Base-by-base conservation (phyloP, 1,140 invertebrate genomes). In the Calephelis virginiensis region DNA sequence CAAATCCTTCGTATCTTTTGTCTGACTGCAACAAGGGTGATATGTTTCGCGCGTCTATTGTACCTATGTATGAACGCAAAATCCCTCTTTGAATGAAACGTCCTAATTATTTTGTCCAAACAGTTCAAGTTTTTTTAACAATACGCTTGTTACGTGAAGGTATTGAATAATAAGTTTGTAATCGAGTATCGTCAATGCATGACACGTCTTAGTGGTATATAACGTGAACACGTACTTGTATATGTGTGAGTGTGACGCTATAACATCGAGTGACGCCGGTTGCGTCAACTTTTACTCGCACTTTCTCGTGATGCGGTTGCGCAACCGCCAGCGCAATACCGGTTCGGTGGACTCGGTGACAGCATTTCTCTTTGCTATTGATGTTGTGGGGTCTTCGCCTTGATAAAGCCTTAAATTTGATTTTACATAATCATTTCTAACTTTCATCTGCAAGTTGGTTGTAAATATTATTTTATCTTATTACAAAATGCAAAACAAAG, bases 271-370 rank as follows among this genome's bases (percentile, higher is more conserved):
- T 84, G 86, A 85, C 85, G 82, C 77, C 71, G 66, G 82, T 91
- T 89, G 86, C 86, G 85, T 91, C 88, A 89, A 91, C 88, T 91
- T 89, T 91, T 89, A 91, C 88, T 89, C 82, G 85, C 86, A 89
- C 88, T 90, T 90, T 90, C 88, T 85, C 88, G 83, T 68, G 66
- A 64, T 77, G 78, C 82, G 75, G 84, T 89, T 89, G 85, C 88
- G 85, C 86, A 89, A 89, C 83, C 75, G 69, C 66, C 68, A 66
- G 71, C 78, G 81, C 86, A 83, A 86, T 85, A 85, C 88, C 87
- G 82, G 85, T 87, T 87, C 81, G 83, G 68, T 81, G 76, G 74
- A 77, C 77, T 76, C 80, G 71, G 75, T 78, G 74, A 83, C 81
- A 82, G 78, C 81, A 81, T 87, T 86, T 83, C 81, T 75, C 81